These are phyloP conservation scores for Podotricha telesiphe DNA, from an alignment of 2,888 invertebrate genomes.

Conservation along the genomic window DNA sequence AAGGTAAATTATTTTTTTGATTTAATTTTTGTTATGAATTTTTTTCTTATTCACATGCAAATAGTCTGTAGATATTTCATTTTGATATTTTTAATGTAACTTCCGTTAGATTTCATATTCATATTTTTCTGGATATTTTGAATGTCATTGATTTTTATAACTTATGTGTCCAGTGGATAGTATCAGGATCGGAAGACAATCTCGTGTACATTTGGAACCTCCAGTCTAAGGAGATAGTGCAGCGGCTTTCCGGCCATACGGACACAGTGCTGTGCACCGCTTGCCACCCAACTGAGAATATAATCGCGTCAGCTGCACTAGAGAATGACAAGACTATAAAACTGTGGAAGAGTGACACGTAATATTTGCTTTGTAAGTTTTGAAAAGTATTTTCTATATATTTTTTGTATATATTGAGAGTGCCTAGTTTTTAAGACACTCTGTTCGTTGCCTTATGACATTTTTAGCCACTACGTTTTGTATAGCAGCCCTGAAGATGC, in stretches of 20 bases:
- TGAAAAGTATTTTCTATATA: too few species aligned
- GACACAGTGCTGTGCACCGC: conserved; percentile 98
- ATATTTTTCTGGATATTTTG: too few species aligned
- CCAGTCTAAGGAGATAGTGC: conserved; percentile 99
- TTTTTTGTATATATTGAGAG: too few species aligned
- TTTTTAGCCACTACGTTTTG: too few species aligned
- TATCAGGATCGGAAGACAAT: conserved; percentile 99
- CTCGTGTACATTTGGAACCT: conserved; percentile 99
- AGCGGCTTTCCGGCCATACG: conserved; percentile 97
- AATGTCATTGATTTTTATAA: too few species aligned
- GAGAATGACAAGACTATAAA: conserved; percentile 99
- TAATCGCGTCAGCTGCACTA: conserved; percentile 98
- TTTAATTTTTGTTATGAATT: too few species aligned
- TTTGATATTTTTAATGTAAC: too few species aligned
- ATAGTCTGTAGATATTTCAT: too few species aligned
- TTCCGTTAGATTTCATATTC: too few species aligned
- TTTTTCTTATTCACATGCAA: neutral
- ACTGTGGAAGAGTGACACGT: conserved; percentile 98
- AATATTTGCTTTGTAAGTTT: conserved; percentile 58
- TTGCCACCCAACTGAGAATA: conserved; percentile 99
- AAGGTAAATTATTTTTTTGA: conserved; percentile 87
- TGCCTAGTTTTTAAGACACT: too few species aligned
- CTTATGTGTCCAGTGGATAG: conserved; percentile 93
- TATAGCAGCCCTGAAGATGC: too few species aligned
- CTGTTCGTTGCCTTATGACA: too few species aligned